Evolutionary conservation across 2,797 vertebrate genomes (phyloP).

Genomic region (Tachyglossus aculeatus): DNA sequence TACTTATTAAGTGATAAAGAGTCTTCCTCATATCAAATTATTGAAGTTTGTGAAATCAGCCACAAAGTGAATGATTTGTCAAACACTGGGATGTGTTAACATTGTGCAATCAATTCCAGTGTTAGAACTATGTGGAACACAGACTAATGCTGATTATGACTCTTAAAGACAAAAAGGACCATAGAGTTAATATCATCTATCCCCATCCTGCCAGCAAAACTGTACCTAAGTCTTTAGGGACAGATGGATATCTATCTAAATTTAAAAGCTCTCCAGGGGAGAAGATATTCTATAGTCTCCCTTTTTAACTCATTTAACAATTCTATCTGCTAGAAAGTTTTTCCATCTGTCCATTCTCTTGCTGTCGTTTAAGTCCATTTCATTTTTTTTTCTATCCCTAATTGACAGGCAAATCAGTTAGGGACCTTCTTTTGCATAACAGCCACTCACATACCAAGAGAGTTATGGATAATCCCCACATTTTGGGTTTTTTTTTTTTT

Average conservation of each 20-base stretch:
- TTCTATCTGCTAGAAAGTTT: not conserved
- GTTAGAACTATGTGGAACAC: too few relatives aligned
- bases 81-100: too few relatives aligned
- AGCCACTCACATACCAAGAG: too few relatives aligned
- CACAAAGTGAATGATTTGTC: too few relatives aligned
- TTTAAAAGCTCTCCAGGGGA: conserved; percentile 7
- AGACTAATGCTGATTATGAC: conserved; percentile 35
- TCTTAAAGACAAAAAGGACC: conserved; percentile 38
- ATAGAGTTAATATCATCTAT: conserved; percentile 39
- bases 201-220: conserved; percentile 39
- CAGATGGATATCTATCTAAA: conserved; percentile 18
- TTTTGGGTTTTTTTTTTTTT: not conserved
- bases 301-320: not conserved
- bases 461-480: not conserved
- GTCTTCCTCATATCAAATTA: too few relatives aligned
- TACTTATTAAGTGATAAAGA: too few relatives aligned
- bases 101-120: too few relatives aligned
- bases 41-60: too few relatives aligned
- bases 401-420: not conserved
- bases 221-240: too few relatives aligned
- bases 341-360: not conserved
- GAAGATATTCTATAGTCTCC: conserved; percentile 27
- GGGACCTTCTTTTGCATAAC: too few relatives aligned
- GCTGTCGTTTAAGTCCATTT: not conserved
- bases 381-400: not conserved